phyloP scores from a whole-genome alignment of 1,140 invertebrate genomes.

The Hormaphis cornu region DNA sequence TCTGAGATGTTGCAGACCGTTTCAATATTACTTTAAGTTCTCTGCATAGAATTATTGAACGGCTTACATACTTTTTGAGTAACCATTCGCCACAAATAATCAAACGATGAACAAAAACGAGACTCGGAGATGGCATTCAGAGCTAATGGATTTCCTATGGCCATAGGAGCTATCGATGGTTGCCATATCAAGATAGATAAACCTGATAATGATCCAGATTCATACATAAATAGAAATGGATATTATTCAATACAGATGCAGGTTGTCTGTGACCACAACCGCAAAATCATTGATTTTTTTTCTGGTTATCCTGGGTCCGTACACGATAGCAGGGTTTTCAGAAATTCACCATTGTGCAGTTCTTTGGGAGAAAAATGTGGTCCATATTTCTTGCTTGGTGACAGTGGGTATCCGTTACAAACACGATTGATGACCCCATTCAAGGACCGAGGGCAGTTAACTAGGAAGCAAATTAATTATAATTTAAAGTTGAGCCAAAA shows the following conservation, averaged over 20 bases:
- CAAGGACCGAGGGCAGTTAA: conserved; percentile 8
- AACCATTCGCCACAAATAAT: neutral
- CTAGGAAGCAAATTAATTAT: neutral
- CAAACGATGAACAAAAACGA: neutral
- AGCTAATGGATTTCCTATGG: neutral
- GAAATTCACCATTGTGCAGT: neutral
- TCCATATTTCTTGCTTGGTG: conserved; percentile 1
- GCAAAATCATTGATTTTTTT: conserved; percentile 35
- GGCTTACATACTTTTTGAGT: neutral
- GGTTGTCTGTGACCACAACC: conserved; percentile 33
- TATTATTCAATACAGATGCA: conserved; percentile 36
- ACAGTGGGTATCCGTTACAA: conserved; percentile 2
- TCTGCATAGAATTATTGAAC: conserved; percentile 37
- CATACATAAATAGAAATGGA: conserved; percentile 37
- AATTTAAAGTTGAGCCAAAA: conserved; percentile 10
- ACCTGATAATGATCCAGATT: conserved; percentile 35
- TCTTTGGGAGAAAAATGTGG: conserved; percentile 29
- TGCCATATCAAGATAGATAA: conserved; percentile 37
- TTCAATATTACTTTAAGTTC: conserved; percentile 39
- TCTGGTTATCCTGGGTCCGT: conserved; percentile 36
- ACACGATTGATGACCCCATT: conserved; percentile 12
- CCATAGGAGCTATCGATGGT: conserved; percentile 38
- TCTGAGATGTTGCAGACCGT: conserved; percentile 39
- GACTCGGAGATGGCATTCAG: neutral
- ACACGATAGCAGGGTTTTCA: conserved; percentile 34